Evolutionary conservation across 2,888 invertebrate species (phyloP), one percentile per base, ranked within the genome.

Genomic region (Chaitophorus viminalis): DNA sequence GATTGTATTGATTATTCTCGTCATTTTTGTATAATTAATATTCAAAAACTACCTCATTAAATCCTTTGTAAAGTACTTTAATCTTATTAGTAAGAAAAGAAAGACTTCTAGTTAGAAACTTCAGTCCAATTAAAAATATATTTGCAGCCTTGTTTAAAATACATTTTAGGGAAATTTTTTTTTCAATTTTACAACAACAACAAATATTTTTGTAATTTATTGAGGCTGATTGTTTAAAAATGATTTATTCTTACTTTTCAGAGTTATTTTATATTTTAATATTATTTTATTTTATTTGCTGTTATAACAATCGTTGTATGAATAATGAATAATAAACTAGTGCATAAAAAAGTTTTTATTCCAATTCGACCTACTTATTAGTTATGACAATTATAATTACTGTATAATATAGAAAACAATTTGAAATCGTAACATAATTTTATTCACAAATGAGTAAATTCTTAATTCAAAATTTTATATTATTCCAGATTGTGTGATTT

Each of bases 1-100:
- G 31, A 36, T n/a, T 78, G 21, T 78, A 36, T 78, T 78, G 60
- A 78, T 78, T 78, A 60, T 78, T 36, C 33, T n/a, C 54, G n/a
- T 60, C 17, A 60, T 33, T 60, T 79, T 79, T 79, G 1, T 81
- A 29, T 81, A 81, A 81, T 81, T 81, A 81, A 68, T 81, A 81
- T 81, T 81, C 68, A 81, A 81, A 81, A 81, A 39, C 29, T n/a
- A 79, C 79, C 79, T 79, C 36, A 36, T 81, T 81, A 68, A 81
- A 81, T 81, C 81, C 81, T 81, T 81, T 68, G 81, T 68, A 81
- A 68, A 81, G 68, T 81, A 79, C 36, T 60, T 60, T 79, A 79
- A 79, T 79, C 79, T 79, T 36, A 65, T 79, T 65, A 79, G 36
- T 79, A 79, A 60, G 18, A 65, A 36, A 36, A 79, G n/a, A 18